A percentile compares a stretch with the other conserved stretches of the same genome.
These are phyloP conservation scores for Drosophila aff. DNA, from an alignment of 1,140 invertebrate species.

Conservation along the genomic window DNA sequence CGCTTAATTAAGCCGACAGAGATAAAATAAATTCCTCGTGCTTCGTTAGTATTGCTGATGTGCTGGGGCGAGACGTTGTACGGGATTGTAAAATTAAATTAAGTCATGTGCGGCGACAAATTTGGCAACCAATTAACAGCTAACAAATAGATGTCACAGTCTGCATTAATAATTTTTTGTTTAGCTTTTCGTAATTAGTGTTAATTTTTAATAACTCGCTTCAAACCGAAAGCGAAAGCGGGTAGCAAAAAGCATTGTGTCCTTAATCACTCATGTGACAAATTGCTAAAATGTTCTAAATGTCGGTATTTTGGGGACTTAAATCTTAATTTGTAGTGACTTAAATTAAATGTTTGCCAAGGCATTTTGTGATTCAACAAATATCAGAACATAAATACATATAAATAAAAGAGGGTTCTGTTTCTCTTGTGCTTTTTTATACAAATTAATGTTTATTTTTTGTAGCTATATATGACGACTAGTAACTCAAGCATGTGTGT, in stretches of 20 bases:
- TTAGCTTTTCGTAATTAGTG: slow-evolving; percentile 37
- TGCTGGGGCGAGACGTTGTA: slow-evolving; percentile 11
- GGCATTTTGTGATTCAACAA: background rate
- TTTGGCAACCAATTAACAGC: slow-evolving; percentile 74
- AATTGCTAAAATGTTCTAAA: slow-evolving; percentile 29
- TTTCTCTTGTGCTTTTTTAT: background rate
- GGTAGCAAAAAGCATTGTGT: slow-evolving; percentile 7
- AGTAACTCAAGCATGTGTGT: background rate
- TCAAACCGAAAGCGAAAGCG: slow-evolving; percentile 41
- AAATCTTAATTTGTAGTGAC: background rate
- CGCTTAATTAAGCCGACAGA: slow-evolving; percentile 66
- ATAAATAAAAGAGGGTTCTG: background rate
- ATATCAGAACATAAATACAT: no score
- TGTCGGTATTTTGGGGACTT: background rate
- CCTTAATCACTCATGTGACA: slow-evolving; percentile 31
- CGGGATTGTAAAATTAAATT: slow-evolving; percentile 68
- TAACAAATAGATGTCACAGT: slow-evolving; percentile 77
- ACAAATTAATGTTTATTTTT: background rate
- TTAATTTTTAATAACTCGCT: slow-evolving; percentile 38
- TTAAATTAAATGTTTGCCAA: no score
- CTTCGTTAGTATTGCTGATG: slow-evolving; percentile 48
- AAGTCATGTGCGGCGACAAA: slow-evolving; percentile 66
- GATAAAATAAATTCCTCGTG: slow-evolving; percentile 58
- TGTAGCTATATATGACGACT: background rate
- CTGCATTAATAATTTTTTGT: slow-evolving; percentile 22